Percentiles rank a stretch among this genome's conserved stretches.
phyloP scores from a whole-genome alignment of 23 tunicate genomes.

The Diplosoma virens region DNA sequence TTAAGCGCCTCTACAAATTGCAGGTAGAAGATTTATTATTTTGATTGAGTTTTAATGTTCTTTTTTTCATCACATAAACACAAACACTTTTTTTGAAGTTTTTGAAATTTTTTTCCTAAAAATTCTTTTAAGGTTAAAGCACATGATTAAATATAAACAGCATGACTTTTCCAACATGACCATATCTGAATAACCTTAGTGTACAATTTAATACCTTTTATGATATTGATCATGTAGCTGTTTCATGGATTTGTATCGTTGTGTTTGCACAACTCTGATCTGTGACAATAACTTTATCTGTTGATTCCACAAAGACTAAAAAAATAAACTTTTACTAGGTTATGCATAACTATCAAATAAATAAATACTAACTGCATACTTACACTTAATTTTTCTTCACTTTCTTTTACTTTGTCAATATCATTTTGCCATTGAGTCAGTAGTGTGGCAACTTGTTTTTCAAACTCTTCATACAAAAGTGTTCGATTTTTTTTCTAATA shows the following conservation, averaged over 20 bases:
- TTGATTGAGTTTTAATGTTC: no score
- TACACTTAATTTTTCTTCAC: constrained; percentile 75
- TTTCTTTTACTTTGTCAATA: constrained; percentile 65
- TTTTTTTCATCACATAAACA: no score
- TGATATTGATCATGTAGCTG: constrained; percentile 69
- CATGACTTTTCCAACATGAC: no score
- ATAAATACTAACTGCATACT: neutral
- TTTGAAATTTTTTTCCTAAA: no score
- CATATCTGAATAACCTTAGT: neutral
- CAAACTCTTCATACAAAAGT: constrained; percentile 59
- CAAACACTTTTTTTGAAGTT: no score
- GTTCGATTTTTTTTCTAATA: constrained; percentile 40
- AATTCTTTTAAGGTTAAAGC: no score
- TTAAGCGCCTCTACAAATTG: no score
- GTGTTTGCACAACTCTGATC: constrained; percentile 68
- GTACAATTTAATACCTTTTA: constrained; percentile 33
- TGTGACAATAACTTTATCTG: constrained; percentile 71
- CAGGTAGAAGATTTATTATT: no score
- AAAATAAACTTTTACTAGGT: neutral
- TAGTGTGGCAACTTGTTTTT: constrained; percentile 54
- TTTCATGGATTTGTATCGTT: constrained; percentile 68
- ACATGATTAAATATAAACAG: no score
- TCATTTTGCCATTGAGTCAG: constrained; percentile 73
- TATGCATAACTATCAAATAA: neutral
- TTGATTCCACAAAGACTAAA: constrained; percentile 53